Base-by-base conservation (phyloP, 2,113 vertebrate genomes). In the Cyanoderma ruficeps region DNA sequence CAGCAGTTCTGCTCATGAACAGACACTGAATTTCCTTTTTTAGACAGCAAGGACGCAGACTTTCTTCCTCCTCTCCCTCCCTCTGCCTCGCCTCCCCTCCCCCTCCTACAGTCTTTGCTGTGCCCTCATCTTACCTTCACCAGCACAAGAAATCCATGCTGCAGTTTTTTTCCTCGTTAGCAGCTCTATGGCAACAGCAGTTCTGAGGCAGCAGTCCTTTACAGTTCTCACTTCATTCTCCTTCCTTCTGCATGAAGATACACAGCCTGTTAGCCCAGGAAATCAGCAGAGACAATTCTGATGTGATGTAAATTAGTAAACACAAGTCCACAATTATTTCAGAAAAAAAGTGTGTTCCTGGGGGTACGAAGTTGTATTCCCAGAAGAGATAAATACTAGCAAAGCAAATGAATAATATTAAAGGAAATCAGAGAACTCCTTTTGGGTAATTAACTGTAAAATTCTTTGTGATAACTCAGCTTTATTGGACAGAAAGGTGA, bases 11-110 rank as follows among this genome's bases (percentile, higher is more conserved):
- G 86, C 80, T 96, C 75, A 57, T 63, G 83, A 91, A 88, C 82
- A 90, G 89, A 86, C 71, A 89, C 90, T 57, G 83, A 95, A 96
- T 95, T 96, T 95, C 94, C 92, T 96, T 97, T 97, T 96, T 94
- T 93, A 97, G 96, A 90, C 92, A 96, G 92, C 94, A 94, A 96
- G 82, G 92, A 94, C 47, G 13, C 50, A 86, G 61, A 96, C 94
- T 89, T 95, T 95, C 83, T 94, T 96, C 94, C 79, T 94, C 89
- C 65, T 94, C 90, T 69, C 89, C 74, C 87, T 90, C 93, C 96
- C 70, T 88, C 88, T 90, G 53, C 92, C 71, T 94, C 49, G 46
- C 90, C 83, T 93, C 95, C 90, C 94, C 70, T 96, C 93, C 87
- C 88, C 89, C 95, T 86, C n/a, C 75, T 53, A 70, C 83, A 94